Base-by-base conservation (phyloP, 2,113 vertebrate species). In the Urocynchramus pylzowi region DNA sequence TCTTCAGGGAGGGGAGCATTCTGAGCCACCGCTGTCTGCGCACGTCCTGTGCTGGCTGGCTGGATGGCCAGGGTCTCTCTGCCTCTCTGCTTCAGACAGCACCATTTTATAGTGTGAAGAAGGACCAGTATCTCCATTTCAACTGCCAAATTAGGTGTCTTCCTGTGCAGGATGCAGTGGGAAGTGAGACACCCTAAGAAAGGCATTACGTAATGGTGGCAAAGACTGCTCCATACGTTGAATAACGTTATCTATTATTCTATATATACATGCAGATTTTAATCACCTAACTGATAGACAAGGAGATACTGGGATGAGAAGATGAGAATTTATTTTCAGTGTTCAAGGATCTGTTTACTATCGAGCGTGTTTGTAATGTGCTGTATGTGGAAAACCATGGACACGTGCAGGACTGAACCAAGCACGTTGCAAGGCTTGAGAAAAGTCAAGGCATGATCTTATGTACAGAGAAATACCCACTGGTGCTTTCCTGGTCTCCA, bases 71-170 rank as follows among this genome's bases (percentile, higher is more conserved):
- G 53, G 91, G 37, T 39, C 49, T 73, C 53, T 93, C 63, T 95
- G 88, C 59, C 59, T 56, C 1, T 6, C 70, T 80, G 74, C 87
- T 44, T 2, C 33, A 7, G 39, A 64, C 15, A 18, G 56, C 37
- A 37, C 27, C 45, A 37, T 42, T 92, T 96, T 96, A 97, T 97
- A 95, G 89, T 0, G 31, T 6, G 11, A 4, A 83, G 47, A 81
- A 44, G 69, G 78, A 21, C 10, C 20, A 8, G 31, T 0, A 1
- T 16, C 71, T 49, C 85, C 83, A 78, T 70, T 39, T 5, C 0
- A 2, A 28, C 78, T 92, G 37, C 96, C 96, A 93, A 95, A 97
- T 97, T 95, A 95, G 96, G 89, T 90, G 65, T 59, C 71, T 95
- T 97, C 95, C 95, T 84, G 88, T 88, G 45, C 11, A 56, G 33